Evolutionary conservation across 2,797 vertebrate species (phyloP), one percentile per base, ranked within the genome.

Genomic region (Enteromius anoplus): DNA sequence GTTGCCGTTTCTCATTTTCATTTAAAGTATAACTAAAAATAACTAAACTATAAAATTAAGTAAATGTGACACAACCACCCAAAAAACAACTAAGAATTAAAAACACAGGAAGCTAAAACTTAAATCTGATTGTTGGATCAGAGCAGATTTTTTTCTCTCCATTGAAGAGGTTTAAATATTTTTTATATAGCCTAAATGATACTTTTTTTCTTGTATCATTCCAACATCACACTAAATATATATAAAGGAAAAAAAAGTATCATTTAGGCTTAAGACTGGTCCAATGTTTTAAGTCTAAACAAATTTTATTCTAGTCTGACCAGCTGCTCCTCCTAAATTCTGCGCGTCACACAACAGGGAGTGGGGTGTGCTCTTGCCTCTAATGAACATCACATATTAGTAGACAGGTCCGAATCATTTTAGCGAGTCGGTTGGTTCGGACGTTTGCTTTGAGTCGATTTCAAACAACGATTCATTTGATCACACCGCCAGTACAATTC

Each of bases 341-440:
- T 53, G 26, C 69, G 85, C 10, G 92, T 94, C 93, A 95, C 93
- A 91, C 92, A 92, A 89, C 88, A 47, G 75, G 85, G 83, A 86
- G 86, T 81, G 81, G 82, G 85, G 88, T 69, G 75, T 83, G 84
- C 69, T 90, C 68, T 66, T 83, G 82, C 40, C 62, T 85, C 78
- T 89, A 84, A 87, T 85, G 85, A 88, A 84, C n/a, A 42, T 34
- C 0, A 26, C 15, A n/a, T 26, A 42, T 77, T 47, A 12, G 10
- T 32, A 45, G 29, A 47, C 15, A 23, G 32, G 8, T 81, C 26
- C 0, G 69, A 49, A 34, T 72, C 40, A 81, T 72, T 80, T 37
- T 2, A 64, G 21, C 15, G 29, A 65, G 7, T 62, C 40, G 66
- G 51, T 70, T 72, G 1, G 26, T 62, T 72, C 14, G 19, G 19